Conservation (phyloP, 2,113 vertebrate species). For the Xiphophorus maculatus region DNA sequence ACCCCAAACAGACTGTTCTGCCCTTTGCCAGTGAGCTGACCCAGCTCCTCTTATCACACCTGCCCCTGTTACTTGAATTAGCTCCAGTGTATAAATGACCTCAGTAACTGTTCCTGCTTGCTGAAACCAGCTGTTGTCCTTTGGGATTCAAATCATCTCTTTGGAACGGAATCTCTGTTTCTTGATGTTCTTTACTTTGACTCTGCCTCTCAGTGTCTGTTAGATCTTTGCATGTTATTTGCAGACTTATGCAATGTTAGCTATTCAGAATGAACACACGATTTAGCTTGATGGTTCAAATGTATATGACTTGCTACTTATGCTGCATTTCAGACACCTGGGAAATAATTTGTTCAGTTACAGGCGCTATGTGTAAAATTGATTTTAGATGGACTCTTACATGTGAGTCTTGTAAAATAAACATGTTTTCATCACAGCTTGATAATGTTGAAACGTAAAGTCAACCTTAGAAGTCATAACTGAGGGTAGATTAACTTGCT, state of each 20-base stretch:
- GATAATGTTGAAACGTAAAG: too few relatives aligned
- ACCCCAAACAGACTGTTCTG: not conserved
- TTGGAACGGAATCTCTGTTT: not conserved
- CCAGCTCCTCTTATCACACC: not conserved
- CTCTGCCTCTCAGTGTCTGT: not conserved
- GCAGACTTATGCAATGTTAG: not conserved
- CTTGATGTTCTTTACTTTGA: not conserved
- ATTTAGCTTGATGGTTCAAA: not conserved
- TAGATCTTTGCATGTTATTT: not conserved
- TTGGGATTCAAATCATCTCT: not conserved
- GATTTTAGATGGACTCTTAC: too few relatives aligned
- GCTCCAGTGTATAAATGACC: not conserved
- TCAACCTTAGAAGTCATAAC: too few relatives aligned
- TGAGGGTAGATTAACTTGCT: too few relatives aligned
- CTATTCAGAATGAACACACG: not conserved
- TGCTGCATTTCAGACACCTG: not conserved
- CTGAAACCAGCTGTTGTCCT: not conserved
- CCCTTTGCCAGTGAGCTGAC: not conserved
- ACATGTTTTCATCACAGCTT: too few relatives aligned
- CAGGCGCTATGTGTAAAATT: too few relatives aligned
- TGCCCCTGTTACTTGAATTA: not conserved
- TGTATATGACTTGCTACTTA: not conserved
- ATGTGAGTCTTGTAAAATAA: too few relatives aligned
- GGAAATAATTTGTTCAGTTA: too few relatives aligned
- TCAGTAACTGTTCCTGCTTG: not conserved